Conservation (phyloP, 2,888 invertebrate genomes). For the Epirrhoe tristata region DNA sequence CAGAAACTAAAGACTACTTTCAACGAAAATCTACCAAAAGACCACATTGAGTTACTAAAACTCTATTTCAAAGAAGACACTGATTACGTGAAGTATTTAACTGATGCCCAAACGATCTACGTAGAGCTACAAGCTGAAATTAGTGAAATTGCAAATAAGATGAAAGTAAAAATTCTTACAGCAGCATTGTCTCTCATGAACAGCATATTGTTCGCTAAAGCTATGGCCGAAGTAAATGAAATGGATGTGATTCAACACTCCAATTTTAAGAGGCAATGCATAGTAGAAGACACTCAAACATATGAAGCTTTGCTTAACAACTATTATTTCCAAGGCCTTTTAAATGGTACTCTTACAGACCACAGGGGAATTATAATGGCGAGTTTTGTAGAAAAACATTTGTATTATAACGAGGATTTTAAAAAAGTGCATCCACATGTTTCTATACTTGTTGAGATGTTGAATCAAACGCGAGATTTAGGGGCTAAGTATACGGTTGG, state of each 20-base stretch:
- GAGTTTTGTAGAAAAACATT: constrained; percentile 55
- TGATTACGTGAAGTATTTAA: constrained; percentile 50
- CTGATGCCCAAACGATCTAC: constrained; percentile 54
- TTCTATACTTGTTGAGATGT: constrained; percentile 67
- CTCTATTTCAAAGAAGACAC: constrained; percentile 54
- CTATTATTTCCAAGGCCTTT: constrained; percentile 83
- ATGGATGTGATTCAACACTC: constrained; percentile 95
- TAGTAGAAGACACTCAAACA: constrained; percentile 88
- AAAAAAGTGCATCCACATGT: constrained; percentile 80
- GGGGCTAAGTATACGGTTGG: constrained; percentile 79
- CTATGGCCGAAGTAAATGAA: constrained; percentile 87
- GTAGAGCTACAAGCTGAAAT: constrained; percentile 48
- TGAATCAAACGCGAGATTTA: constrained; percentile 64
- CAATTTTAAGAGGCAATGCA: constrained; percentile 89
- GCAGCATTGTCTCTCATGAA: constrained; percentile 70
- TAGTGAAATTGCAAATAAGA: constrained; percentile 37
- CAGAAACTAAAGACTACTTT: constrained; percentile 1
- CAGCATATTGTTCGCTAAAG: constrained; percentile 83
- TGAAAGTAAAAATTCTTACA: constrained; percentile 58
- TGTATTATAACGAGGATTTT: constrained; percentile 51
- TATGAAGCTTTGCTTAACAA: constrained; percentile 83
- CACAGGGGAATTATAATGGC: constrained; percentile 62
- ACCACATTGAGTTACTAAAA: constrained; percentile 18
- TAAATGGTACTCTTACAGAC: constrained; percentile 64
- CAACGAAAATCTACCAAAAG: not conserved